These are phyloP conservation scores for Gobiocypris rarus DNA, from an alignment of 2,113 vertebrate genomes.

Conservation along the genomic window DNA sequence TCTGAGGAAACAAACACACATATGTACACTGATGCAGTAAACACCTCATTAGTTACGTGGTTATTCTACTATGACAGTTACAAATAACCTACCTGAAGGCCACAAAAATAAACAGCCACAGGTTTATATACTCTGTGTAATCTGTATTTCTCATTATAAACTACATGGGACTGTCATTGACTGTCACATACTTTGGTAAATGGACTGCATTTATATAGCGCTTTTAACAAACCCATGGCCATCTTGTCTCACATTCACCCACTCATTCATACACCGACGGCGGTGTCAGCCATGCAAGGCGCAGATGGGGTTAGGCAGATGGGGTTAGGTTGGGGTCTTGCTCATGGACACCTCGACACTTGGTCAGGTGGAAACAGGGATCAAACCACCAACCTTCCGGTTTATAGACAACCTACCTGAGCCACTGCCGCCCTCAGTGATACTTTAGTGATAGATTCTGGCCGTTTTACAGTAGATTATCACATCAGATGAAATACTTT, in stretches of 20 bases:
- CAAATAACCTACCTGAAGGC: neutral
- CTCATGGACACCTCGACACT: too few relatives aligned
- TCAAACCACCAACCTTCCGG: too few relatives aligned
- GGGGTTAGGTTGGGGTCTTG: too few relatives aligned
- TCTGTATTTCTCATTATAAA: neutral
- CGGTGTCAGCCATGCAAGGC: too few relatives aligned
- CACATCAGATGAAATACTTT: neutral
- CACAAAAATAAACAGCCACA: neutral
- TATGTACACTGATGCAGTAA: slow-evolving; percentile 10
- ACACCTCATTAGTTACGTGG: neutral
- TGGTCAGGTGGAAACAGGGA: too few relatives aligned
- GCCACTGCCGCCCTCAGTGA: too few relatives aligned
- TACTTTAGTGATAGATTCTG: neutral
- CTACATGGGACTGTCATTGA: neutral
- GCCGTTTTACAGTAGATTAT: neutral
- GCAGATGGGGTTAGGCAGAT: too few relatives aligned
- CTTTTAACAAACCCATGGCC: too few relatives aligned
- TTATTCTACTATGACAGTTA: neutral
- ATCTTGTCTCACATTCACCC: too few relatives aligned
- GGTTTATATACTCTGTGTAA: neutral
- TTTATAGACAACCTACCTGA: too few relatives aligned
- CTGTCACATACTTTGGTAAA: neutral
- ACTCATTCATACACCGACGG: too few relatives aligned
- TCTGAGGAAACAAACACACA: slow-evolving; percentile 3
- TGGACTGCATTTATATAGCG: too few relatives aligned